phyloP scores from a whole-genome alignment of 2,888 invertebrate species.

The Clitarchus hookeri region DNA sequence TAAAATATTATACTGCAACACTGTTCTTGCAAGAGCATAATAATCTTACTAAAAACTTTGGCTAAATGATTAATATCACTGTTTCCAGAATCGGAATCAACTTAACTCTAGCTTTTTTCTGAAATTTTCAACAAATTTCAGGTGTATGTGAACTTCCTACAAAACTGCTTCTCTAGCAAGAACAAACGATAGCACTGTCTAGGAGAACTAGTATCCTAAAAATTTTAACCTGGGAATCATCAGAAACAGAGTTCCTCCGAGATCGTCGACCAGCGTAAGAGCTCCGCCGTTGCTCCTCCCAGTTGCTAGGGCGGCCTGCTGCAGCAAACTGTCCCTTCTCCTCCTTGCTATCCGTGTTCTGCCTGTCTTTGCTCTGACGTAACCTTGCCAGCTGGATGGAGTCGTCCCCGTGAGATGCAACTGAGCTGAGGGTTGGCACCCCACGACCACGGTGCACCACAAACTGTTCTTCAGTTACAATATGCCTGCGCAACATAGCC shows the following conservation, averaged over 20 bases:
- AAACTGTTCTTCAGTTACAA: conserved; percentile 57
- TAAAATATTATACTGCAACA: too few species aligned
- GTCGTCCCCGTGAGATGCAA: conserved; percentile 58
- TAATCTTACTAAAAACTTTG: too few species aligned
- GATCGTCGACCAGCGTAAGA: conserved; percentile 83
- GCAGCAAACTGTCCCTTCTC: conserved; percentile 67
- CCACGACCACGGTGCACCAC: conserved; percentile 80
- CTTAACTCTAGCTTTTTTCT: too few species aligned
- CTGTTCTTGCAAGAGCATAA: too few species aligned
- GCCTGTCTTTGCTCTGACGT: conserved; percentile 66
- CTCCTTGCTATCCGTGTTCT: conserved; percentile 67
- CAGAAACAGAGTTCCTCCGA: conserved; percentile 79
- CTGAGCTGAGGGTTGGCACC: conserved; percentile 76
- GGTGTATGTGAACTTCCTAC: too few species aligned
- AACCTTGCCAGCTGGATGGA: conserved; percentile 63
- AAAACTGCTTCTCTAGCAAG: too few species aligned
- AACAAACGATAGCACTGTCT: too few species aligned
- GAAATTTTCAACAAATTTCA: too few species aligned
- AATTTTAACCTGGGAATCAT: conserved; percentile 69
- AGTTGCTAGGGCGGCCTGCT: conserved; percentile 85
- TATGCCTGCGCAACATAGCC: conserved; percentile 12
- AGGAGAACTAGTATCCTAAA: too few species aligned
- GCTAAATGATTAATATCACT: too few species aligned
- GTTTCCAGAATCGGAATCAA: too few species aligned
- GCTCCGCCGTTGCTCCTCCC: conserved; percentile 73